phyloP scores from a whole-genome alignment of 1,140 invertebrate genomes.

The Lepidurus couesii region DNA sequence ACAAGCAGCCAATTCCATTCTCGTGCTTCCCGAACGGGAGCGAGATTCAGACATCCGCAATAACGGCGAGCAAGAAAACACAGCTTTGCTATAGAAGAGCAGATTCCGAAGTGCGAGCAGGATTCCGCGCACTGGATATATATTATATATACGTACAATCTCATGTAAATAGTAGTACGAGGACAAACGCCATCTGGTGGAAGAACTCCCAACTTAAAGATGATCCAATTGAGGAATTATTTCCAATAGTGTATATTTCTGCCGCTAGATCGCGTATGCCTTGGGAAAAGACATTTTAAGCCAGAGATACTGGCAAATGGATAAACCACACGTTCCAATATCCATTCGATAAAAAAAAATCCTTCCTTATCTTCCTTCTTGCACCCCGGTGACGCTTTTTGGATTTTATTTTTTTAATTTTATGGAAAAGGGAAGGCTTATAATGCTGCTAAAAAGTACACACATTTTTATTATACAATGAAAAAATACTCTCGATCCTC shows the following conservation, averaged over 20 bases:
- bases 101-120: not conserved
- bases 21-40: conserved; percentile 2
- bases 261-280: not conserved
- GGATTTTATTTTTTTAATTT: not conserved
- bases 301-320: not conserved
- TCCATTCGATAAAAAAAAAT: not conserved
- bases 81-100: not conserved
- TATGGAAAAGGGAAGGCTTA: not conserved
- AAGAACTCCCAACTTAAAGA: too few species aligned
- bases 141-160: conserved; percentile 7
- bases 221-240: too few species aligned
- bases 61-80: conserved; percentile 2
- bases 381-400: not conserved
- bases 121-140: not conserved
- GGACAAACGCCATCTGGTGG: too few species aligned
- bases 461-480: not conserved
- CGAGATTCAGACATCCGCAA: not conserved
- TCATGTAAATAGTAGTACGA: not conserved
- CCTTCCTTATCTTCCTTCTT: not conserved
- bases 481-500: not conserved
- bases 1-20: conserved; percentile 14
- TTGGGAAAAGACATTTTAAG: not conserved
- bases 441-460: not conserved
- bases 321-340: not conserved
- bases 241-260: not conserved